These are phyloP conservation scores for Ricordea florida DNA, from an alignment of 92 coral and sea anemone genomes.

Conservation along the genomic window DNA sequence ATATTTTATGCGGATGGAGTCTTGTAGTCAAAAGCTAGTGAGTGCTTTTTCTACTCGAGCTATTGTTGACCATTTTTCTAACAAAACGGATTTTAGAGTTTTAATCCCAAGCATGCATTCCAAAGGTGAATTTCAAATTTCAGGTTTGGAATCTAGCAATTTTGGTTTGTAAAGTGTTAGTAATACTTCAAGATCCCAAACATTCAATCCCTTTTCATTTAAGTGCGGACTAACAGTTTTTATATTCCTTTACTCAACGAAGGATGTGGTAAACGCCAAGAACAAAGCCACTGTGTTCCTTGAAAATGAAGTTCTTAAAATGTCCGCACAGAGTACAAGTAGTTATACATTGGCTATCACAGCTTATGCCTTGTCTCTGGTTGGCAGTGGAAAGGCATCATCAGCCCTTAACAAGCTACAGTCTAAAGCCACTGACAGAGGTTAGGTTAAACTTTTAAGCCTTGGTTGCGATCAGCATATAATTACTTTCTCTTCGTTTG, in stretches of 20 bases:
- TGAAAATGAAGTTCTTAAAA: conserved; percentile 19
- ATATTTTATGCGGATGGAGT: too few relatives aligned
- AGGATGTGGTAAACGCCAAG: conserved; percentile 48
- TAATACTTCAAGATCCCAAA: not conserved
- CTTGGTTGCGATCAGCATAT: not conserved
- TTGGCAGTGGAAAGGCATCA: conserved; percentile 25
- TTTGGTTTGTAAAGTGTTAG: too few relatives aligned
- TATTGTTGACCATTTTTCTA: too few relatives aligned
- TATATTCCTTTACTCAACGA: not conserved
- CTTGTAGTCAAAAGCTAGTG: conserved; percentile 85
- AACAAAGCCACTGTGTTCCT: conserved; percentile 59
- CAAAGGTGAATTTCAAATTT: too few relatives aligned
- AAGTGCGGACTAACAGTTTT: too few relatives aligned
- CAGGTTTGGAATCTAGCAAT: too few relatives aligned
- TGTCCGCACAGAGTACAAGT: conserved; percentile 35
- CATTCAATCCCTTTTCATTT: too few relatives aligned
- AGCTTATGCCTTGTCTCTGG: conserved; percentile 76
- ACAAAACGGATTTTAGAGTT: too few relatives aligned
- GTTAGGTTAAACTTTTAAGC: too few relatives aligned
- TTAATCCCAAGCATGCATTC: too few relatives aligned
- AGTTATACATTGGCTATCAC: conserved; percentile 81
- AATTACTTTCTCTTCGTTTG: too few relatives aligned
- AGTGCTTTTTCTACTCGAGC: too few relatives aligned
- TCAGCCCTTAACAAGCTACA: conserved; percentile 59
- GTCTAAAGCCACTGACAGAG: conserved; percentile 66